phyloP scores from a whole-genome alignment of 2,113 vertebrate genomes.

The Prionailurus bengalensis region DNA sequence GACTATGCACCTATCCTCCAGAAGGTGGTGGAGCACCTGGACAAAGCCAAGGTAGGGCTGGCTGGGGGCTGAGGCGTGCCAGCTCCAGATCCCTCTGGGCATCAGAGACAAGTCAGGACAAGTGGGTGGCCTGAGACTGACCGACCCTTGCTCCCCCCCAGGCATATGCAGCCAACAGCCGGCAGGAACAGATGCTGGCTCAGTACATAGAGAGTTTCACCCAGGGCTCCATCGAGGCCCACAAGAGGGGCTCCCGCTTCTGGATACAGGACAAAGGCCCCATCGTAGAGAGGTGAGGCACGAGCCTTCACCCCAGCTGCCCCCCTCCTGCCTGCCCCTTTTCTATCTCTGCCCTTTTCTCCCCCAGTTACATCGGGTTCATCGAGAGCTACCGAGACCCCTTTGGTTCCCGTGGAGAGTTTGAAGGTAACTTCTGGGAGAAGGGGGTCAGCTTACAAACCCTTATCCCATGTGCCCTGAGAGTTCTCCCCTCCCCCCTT shows the following conservation, averaged over 20 bases:
- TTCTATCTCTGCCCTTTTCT: slow-evolving; percentile 60
- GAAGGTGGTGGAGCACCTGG: slow-evolving; percentile 91
- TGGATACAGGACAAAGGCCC: slow-evolving; percentile 97
- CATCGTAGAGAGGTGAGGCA: slow-evolving; percentile 94
- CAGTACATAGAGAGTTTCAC: slow-evolving; percentile 92
- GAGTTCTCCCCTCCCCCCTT: not conserved
- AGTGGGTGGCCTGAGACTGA: not conserved
- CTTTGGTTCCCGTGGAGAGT: slow-evolving; percentile 95
- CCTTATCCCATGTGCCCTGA: not conserved
- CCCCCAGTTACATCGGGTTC: slow-evolving; percentile 94
- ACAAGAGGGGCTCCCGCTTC: slow-evolving; percentile 94
- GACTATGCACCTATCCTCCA: slow-evolving; percentile 93
- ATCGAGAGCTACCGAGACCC: slow-evolving; percentile 97
- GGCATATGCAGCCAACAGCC: slow-evolving; percentile 91
- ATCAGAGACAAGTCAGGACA: rapidly evolving
- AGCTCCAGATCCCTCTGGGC: not conserved
- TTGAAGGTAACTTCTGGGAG: slow-evolving; percentile 91
- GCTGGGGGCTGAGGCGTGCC: not conserved
- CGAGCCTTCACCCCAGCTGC: rapidly evolving
- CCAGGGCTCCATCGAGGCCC: slow-evolving; percentile 92
- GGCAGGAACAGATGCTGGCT: slow-evolving; percentile 92
- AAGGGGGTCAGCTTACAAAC: not conserved
- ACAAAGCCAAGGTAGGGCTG: slow-evolving; percentile 90
- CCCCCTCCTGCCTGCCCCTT: not conserved
- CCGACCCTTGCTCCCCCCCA: slow-evolving; percentile 56